Base-by-base conservation (phyloP, 2,797 vertebrate genomes). In the Myotis myotis region DNA sequence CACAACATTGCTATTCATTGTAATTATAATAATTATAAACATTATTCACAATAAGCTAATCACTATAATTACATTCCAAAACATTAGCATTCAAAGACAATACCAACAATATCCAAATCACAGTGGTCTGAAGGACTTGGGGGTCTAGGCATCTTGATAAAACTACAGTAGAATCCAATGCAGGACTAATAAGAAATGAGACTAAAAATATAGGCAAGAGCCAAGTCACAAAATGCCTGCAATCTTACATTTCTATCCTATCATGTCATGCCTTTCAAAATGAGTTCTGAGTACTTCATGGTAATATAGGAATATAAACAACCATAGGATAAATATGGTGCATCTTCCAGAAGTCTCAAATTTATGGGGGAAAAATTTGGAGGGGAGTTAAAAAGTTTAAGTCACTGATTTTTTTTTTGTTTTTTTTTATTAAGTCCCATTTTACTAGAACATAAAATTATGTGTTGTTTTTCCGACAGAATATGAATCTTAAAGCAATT, bases 21-120 rank as follows among this genome's bases (percentile, higher is more conserved):
- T 68, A 47, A 33, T 83, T 62, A 74, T 5, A 47, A 4, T 33
- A 74, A 47, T 64, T 83, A 20, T 36, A 88, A 89, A 33, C 76
- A 78, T 88, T 79, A 82, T 49, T 90, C 41, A 51, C 28, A 15
- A 70, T 85, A 64, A 83, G 53, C 53, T 75, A 86, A 60, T 91
- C 80, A 71, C 74, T 51, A 55, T n/a, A 75, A 82, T 79, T 79
- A 83, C 55, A 82, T 64, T 90, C 41, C 22, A 36, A 93, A 93
- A 85, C 23, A 87, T 7, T 71, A 88, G 66, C 38, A 76, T 38
- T 88, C 62, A 86, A 89, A 93, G 81, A 81, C 8, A 20, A 53
- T 41, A 89, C 71, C 87, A 76, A 20, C 75, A 84, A 85, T 57
- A 89, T 38, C 66, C 66, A 84, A 55, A 80, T 72, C 72, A 68